phyloP scores from a whole-genome alignment of 1,140 invertebrate genomes.

The Zaprionus tsacasi region DNA sequence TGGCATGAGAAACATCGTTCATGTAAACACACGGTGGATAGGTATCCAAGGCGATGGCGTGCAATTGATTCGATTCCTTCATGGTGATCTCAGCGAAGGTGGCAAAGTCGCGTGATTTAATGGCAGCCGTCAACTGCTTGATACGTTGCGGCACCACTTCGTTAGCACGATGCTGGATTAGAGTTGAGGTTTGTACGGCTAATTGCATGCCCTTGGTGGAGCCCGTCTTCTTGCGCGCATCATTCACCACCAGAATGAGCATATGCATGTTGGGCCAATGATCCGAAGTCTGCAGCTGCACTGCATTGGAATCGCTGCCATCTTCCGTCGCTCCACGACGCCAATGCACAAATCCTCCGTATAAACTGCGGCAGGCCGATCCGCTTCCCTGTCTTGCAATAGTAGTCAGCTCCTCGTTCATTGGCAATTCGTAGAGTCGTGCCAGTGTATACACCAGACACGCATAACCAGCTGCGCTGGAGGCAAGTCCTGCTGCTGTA shows the following conservation, averaged over 20 bases:
- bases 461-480: conserved; percentile 99
- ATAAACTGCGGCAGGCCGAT: conserved; percentile 97
- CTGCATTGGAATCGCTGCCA: conserved; percentile 93
- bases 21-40: conserved; percentile 97
- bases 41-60: conserved; percentile 97
- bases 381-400: conserved; percentile 96
- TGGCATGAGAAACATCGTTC: conserved; percentile 93
- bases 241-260: conserved; percentile 95
- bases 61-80: conserved; percentile 99
- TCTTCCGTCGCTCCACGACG: conserved; percentile 88
- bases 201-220: conserved; percentile 97
- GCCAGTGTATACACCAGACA: conserved; percentile 92
- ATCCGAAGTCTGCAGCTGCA: conserved; percentile 88
- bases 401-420: conserved; percentile 90
- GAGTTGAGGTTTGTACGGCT: conserved; percentile 91
- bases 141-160: conserved; percentile 90
- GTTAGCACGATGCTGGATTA: conserved; percentile 91
- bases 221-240: conserved; percentile 92
- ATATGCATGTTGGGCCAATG: conserved; percentile 97
- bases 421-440: conserved; percentile 90
- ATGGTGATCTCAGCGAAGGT: conserved; percentile 97
- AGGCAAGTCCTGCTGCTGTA: conserved; percentile 98
- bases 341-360: conserved; percentile 97
- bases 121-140: conserved; percentile 87
- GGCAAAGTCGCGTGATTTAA: conserved; percentile 92